Conservation (phyloP, 2,797 vertebrate genomes). For the Ctenopoma multispine region DNA sequence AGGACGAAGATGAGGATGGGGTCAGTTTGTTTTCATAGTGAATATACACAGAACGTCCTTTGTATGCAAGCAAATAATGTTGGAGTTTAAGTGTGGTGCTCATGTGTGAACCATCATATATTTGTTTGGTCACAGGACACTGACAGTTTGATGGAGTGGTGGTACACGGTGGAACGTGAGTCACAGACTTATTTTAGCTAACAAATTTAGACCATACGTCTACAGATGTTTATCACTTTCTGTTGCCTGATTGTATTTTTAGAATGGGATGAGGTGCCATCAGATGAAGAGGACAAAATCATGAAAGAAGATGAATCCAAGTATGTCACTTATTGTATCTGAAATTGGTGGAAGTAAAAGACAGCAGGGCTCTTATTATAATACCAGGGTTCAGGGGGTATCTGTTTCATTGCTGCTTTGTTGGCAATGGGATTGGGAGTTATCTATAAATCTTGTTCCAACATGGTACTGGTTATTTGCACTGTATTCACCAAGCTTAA, state of each 20-base stretch:
- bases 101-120: background rate
- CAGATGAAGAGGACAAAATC: conserved; percentile 73
- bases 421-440: no score
- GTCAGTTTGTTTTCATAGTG: conserved; percentile 50
- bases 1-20: conserved; percentile 61
- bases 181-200: background rate
- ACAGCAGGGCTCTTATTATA: background rate
- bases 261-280: conserved; percentile 85
- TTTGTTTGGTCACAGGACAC: conserved; percentile 76
- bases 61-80: background rate
- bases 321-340: conserved; percentile 52
- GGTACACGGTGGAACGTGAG: conserved; percentile 86
- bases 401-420: no score
- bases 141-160: conserved; percentile 87
- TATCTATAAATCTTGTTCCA: no score
- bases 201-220: background rate
- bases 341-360: background rate
- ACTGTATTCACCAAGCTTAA: background rate
- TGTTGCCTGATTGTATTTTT: conserved; percentile 16
- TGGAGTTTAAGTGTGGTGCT: background rate
- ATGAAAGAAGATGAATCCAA: conserved; percentile 72
- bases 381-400: no score
- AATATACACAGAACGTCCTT: background rate
- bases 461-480: background rate
- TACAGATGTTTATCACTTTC: background rate